Base-by-base conservation (phyloP, 2,113 vertebrate genomes). In the Felis chaus region DNA sequence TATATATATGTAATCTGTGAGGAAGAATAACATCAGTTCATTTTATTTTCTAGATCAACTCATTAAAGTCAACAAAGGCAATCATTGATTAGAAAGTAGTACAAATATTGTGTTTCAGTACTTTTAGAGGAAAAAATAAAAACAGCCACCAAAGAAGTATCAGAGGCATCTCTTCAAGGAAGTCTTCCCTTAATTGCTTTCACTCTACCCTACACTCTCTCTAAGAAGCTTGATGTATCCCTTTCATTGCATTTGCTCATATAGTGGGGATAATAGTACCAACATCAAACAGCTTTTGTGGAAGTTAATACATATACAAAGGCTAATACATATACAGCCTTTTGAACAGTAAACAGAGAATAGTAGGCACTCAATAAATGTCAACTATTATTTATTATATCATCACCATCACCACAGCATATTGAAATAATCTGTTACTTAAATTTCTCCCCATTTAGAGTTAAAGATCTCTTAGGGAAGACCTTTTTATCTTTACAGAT, bases 1-100 rank as follows among this genome's bases (percentile, higher is more conserved):
- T 53, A 23, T 23, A n/a, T 29, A 31, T 29, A n/a, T 29, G 27
- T 29, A 71, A 73, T 39, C 33, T 68, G 19, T 29, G 13, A 89
- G 39, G 29, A 88, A 86, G 36, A 48, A 74, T 50, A 61, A 31
- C 65, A 81, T 10, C 80, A 61, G 10, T 74, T 53, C 14, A n/a
- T 86, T 96, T 71, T 4, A 5, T 69, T 92, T 97, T 89, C 53
- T 89, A 94, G 25, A 48, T 80, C 21, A 61, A 50, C n/a, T 92
- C 63, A 83, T 94, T 68, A 80, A 92, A 93, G 71, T 31, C 21
- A 65, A 63, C 10, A 25, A 50, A 61, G 61, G 50, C 45, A 74
- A 63, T 48, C 68, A 94, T 13, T 55, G 65, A 48, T 36, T 53
- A n/a, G 78, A 97, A 97, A 95, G 23, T 36, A 66, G 73, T 39